Percentiles rank a stretch among this genome's conserved stretches.
Evolutionary conservation across 2,888 invertebrate genomes (phyloP).

Genomic region (Zootermopsis nevadensis): DNA sequence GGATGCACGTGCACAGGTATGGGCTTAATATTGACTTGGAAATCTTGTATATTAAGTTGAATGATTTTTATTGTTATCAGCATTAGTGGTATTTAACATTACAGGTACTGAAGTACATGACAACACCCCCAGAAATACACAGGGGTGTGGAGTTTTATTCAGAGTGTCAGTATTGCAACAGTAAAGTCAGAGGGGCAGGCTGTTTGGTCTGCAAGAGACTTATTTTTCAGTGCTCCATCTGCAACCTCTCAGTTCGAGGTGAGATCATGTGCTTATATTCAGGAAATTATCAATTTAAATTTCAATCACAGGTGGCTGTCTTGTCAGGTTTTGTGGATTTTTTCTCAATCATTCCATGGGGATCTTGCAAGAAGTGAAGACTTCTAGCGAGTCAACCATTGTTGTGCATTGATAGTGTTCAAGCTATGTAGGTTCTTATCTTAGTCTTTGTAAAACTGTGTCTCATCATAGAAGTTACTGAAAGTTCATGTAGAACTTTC

Average conservation of each 20-base stretch:
- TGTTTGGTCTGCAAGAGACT: constrained; percentile 77
- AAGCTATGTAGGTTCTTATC: too few relatives aligned
- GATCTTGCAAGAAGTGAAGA: too few relatives aligned
- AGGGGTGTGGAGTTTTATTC: constrained; percentile 80
- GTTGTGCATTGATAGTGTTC: too few relatives aligned
- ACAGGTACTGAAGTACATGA: constrained; percentile 75
- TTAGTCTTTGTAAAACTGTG: too few relatives aligned
- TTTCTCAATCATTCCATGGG: too few relatives aligned
- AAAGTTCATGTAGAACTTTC: too few relatives aligned
- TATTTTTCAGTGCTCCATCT: constrained; percentile 84
- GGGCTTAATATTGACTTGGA: neutral
- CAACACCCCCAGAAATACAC: constrained; percentile 62
- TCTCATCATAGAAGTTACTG: too few relatives aligned
- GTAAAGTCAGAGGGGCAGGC: constrained; percentile 71
- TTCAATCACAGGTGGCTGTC: too few relatives aligned
- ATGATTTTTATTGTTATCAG: constrained; percentile 28
- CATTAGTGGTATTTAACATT: constrained; percentile 34
- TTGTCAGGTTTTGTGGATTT: too few relatives aligned
- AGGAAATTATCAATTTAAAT: too few relatives aligned
- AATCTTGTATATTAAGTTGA: too few relatives aligned
- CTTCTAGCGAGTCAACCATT: too few relatives aligned
- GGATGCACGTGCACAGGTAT: constrained; percentile 76
- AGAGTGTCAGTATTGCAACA: constrained; percentile 78
- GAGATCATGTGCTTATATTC: constrained; percentile 50
- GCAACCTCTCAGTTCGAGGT: constrained; percentile 87